Conservation (phyloP, 2,888 invertebrate genomes). For the Lasioglossum malachurum region DNA sequence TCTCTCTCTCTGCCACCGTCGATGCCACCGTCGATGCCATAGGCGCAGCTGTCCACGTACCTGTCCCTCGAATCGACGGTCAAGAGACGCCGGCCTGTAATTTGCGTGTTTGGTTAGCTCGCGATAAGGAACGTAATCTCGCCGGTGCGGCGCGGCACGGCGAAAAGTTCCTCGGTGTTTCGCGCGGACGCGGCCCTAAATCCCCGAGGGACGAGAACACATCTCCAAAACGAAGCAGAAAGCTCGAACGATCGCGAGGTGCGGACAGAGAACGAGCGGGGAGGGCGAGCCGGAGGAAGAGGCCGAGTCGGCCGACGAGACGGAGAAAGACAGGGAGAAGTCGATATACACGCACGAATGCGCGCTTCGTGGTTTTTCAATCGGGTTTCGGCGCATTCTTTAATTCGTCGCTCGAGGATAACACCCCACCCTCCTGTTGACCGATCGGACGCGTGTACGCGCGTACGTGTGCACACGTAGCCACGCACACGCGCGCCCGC, state of each 20-base stretch:
- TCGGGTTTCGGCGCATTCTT: conserved; percentile 76
- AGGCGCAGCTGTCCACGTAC: background rate
- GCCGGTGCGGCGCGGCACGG: background rate
- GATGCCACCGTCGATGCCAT: background rate
- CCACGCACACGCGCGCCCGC: conserved; percentile 30
- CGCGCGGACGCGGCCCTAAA: conserved; percentile 61
- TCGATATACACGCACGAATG: conserved; percentile 62
- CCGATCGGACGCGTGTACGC: conserved; percentile 11
- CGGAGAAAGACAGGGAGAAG: conserved; percentile 31
- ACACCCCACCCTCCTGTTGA: conserved; percentile 63
- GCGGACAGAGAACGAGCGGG: background rate
- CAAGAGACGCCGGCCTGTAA: conserved; percentile 3
- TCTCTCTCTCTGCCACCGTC: background rate
- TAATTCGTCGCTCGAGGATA: conserved; percentile 79
- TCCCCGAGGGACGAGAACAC: conserved; percentile 54
- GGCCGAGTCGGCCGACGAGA: conserved; percentile 24
- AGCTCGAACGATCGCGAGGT: conserved; percentile 10
- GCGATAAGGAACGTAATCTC: conserved; percentile 18
- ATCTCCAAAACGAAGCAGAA: conserved; percentile 48
- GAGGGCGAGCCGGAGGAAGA: background rate
- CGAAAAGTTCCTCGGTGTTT: conserved; percentile 48
- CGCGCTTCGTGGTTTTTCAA: conserved; percentile 72
- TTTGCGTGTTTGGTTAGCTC: conserved; percentile 6
- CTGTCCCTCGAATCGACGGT: background rate
- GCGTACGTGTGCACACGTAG: conserved; percentile 20